Conservation (phyloP, 2,888 invertebrate species). For the Tenthredo mesomela region DNA sequence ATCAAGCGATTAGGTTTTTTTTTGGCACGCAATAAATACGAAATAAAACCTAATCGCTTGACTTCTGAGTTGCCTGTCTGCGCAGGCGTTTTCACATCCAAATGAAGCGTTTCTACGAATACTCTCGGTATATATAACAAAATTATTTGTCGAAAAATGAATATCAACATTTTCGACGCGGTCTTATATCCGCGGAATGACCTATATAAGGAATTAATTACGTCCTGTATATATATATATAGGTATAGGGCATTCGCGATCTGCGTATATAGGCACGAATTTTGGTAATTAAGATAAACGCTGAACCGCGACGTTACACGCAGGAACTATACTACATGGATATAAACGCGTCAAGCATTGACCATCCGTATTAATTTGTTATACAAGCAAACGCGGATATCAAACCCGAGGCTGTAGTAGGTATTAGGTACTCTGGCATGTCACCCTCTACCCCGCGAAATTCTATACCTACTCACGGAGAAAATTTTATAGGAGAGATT, state of each 20-base stretch:
- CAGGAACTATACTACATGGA: neutral
- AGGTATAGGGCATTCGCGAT: neutral
- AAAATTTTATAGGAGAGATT: too few relatives aligned
- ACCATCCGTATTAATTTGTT: conserved; percentile 22
- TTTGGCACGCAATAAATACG: too few relatives aligned
- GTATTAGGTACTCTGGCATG: neutral
- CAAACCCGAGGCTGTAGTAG: neutral
- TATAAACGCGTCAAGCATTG: conserved; percentile 26
- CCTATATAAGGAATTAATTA: neutral
- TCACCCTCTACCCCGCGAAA: neutral
- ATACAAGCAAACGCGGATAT: conserved; percentile 3
- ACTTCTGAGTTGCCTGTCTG: too few relatives aligned
- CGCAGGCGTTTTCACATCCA: too few relatives aligned
- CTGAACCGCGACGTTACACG: neutral
- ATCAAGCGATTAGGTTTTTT: too few relatives aligned
- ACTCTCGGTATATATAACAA: too few relatives aligned
- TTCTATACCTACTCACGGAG: too few relatives aligned
- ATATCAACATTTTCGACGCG: too few relatives aligned
- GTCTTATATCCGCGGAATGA: too few relatives aligned
- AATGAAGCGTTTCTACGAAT: too few relatives aligned
- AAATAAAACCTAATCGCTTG: too few relatives aligned
- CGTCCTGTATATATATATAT: neutral
- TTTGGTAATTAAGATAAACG: conserved; percentile 5
- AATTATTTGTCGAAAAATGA: too few relatives aligned
- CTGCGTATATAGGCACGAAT: neutral